Conservation (phyloP, 2,797 vertebrate species). For the Knipowitschia caucasica region DNA sequence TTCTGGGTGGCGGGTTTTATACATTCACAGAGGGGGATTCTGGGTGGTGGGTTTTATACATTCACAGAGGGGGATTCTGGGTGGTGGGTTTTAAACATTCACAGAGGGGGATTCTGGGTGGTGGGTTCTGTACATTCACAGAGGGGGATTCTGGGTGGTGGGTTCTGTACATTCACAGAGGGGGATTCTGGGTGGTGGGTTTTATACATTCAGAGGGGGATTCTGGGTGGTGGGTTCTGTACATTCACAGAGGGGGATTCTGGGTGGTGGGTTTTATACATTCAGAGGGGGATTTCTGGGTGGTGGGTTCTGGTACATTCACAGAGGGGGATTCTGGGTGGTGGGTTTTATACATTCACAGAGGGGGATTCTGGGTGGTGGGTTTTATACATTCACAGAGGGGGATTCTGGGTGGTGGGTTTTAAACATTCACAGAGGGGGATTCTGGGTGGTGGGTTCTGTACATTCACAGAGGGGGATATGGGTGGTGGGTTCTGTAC, state of each 20-base stretch:
- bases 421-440: slow-evolving; percentile 35
- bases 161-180: slow-evolving; percentile 39
- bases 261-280: slow-evolving; percentile 32
- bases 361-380: slow-evolving; percentile 19
- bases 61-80: slow-evolving; percentile 44
- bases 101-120: slow-evolving; percentile 27
- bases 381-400: slow-evolving; percentile 45
- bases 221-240: too few relatives aligned
- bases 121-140: slow-evolving; percentile 43
- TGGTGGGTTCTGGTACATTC: slow-evolving; percentile 41
- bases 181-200: slow-evolving; percentile 12
- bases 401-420: too few relatives aligned
- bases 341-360: too few relatives aligned
- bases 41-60: slow-evolving; percentile 32
- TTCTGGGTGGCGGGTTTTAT: too few relatives aligned
- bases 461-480: slow-evolving; percentile 47
- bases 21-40: slow-evolving; percentile 31
- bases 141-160: too few relatives aligned
- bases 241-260: slow-evolving; percentile 31
- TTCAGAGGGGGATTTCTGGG: slow-evolving; percentile 37
- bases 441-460: slow-evolving; percentile 19
- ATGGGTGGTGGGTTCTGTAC: too few relatives aligned
- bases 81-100: too few relatives aligned
- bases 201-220: slow-evolving; percentile 50
- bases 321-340: slow-evolving; percentile 37